Evolutionary conservation across 1,140 invertebrate genomes (phyloP).

Genomic region (Lasioglossum baleicum): DNA sequence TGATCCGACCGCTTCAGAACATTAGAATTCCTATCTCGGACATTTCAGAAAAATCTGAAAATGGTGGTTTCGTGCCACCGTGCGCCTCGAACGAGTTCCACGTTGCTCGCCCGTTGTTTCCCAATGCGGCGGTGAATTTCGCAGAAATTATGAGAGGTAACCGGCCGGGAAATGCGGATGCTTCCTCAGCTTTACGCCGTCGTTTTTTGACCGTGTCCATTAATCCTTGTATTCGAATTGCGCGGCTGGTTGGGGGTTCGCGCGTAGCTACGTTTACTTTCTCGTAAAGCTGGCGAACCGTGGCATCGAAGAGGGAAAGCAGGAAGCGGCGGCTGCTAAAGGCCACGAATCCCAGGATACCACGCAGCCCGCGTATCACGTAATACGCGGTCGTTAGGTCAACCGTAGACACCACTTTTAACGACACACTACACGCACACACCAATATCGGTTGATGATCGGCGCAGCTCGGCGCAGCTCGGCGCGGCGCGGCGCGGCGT

Average conservation of each 20-base stretch:
- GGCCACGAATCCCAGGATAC: constrained; percentile 44
- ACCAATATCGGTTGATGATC: background rate
- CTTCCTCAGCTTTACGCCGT: background rate
- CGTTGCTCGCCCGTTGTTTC: too few species aligned
- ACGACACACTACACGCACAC: constrained; percentile 28
- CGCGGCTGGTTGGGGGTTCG: background rate
- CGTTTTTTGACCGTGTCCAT: background rate
- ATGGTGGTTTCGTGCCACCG: too few species aligned
- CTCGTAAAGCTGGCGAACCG: constrained; percentile 53
- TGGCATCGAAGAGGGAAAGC: constrained; percentile 32
- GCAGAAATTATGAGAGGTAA: too few species aligned
- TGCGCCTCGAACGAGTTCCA: too few species aligned
- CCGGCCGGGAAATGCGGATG: background rate
- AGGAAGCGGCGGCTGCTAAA: constrained; percentile 29
- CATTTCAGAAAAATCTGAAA: too few species aligned
- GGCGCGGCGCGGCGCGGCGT: background rate
- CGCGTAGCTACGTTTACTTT: constrained; percentile 31
- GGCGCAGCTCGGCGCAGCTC: too few species aligned
- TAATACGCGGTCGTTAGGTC: constrained; percentile 56
- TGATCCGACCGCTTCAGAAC: too few species aligned
- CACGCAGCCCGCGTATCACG: constrained; percentile 36
- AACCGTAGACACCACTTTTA: constrained; percentile 55
- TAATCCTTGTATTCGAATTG: constrained; percentile 43
- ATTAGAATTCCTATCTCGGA: too few species aligned
- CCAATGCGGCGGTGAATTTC: too few species aligned